Evolutionary conservation across 1,140 invertebrate species (phyloP).

Genomic region (Harlomillsia oculata): DNA sequence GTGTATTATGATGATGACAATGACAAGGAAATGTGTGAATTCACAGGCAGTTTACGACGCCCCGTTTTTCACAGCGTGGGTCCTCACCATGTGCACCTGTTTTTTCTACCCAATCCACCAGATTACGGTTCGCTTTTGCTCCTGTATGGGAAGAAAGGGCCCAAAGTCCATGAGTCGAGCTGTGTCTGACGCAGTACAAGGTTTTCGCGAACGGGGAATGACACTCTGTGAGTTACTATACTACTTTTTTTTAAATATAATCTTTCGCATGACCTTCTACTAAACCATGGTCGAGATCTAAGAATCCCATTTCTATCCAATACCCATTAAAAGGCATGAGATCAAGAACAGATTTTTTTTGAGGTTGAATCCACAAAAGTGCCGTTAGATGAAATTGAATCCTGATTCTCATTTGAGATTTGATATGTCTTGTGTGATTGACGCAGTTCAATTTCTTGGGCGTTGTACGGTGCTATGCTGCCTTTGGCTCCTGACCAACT

Average conservation of each 20-base stretch:
- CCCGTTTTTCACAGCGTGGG: slow-evolving; percentile 89
- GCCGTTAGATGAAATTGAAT: too few species aligned
- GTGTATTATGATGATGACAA: neutral
- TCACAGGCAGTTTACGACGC: slow-evolving; percentile 56
- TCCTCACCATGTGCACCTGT: slow-evolving; percentile 83
- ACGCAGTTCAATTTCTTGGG: slow-evolving; percentile 71
- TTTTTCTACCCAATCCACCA: slow-evolving; percentile 79
- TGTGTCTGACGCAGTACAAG: slow-evolving; percentile 64
- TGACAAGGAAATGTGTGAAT: neutral
- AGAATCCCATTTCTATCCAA: too few species aligned
- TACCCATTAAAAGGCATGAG: too few species aligned
- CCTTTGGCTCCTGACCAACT: slow-evolving; percentile 84
- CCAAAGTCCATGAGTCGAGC: slow-evolving; percentile 59
- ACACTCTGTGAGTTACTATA: slow-evolving; percentile 56
- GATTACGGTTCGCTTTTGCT: slow-evolving; percentile 54
- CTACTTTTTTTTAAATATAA: neutral
- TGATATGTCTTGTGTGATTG: too few species aligned
- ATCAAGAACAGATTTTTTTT: too few species aligned
- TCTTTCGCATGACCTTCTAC: neutral
- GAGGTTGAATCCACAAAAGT: too few species aligned
- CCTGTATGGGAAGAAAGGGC: slow-evolving; percentile 33
- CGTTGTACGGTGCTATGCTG: slow-evolving; percentile 77
- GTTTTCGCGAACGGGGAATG: slow-evolving; percentile 76
- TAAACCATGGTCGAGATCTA: too few species aligned
- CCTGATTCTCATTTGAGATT: too few species aligned